A percentile compares a stretch with the other conserved stretches of the same genome.
These are phyloP conservation scores for Caenorhabditis zanzibari DNA, from an alignment of 2,888 invertebrate genomes.

Conservation along the genomic window DNA sequence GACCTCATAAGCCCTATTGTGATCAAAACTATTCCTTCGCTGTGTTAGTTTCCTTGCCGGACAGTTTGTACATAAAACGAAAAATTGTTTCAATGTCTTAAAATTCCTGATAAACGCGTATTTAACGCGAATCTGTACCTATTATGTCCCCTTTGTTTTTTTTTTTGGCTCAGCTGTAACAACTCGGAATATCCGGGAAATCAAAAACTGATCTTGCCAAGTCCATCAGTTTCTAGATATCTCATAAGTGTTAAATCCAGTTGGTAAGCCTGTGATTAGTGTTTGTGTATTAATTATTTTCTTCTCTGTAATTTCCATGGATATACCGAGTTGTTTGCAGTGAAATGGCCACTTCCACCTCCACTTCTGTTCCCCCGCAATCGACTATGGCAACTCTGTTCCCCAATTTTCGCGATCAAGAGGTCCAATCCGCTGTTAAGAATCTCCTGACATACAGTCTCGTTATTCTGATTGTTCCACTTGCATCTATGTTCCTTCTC, in stretches of 20 bases:
- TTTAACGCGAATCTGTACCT: background rate
- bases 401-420: slow-evolving; percentile 78
- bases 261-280: background rate
- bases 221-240: background rate
- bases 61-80: slow-evolving; percentile 34
- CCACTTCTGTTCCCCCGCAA: slow-evolving; percentile 10
- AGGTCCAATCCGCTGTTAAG: slow-evolving; percentile 81
- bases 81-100: slow-evolving; percentile 2
- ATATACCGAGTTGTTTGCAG: slow-evolving; percentile 66
- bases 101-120: slow-evolving; percentile 6
- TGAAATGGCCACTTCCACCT: slow-evolving; percentile 41
- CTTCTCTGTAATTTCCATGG: slow-evolving; percentile 8
- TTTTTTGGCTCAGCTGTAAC: slow-evolving; percentile 32
- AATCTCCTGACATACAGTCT: slow-evolving; percentile 80
- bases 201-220: background rate
- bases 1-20: slow-evolving; percentile 55
- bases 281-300: background rate
- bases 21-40: slow-evolving; percentile 15
- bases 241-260: background rate
- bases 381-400: slow-evolving; percentile 78
- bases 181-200: slow-evolving; percentile 58
- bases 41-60: slow-evolving; percentile 24
- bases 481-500: slow-evolving; percentile 82
- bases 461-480: slow-evolving; percentile 81
- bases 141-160: background rate